Percentiles rank a stretch among this genome's conserved stretches.
phyloP scores from a whole-genome alignment of 2,888 invertebrate genomes.

The Thysanoteuthis rhombus region DNA sequence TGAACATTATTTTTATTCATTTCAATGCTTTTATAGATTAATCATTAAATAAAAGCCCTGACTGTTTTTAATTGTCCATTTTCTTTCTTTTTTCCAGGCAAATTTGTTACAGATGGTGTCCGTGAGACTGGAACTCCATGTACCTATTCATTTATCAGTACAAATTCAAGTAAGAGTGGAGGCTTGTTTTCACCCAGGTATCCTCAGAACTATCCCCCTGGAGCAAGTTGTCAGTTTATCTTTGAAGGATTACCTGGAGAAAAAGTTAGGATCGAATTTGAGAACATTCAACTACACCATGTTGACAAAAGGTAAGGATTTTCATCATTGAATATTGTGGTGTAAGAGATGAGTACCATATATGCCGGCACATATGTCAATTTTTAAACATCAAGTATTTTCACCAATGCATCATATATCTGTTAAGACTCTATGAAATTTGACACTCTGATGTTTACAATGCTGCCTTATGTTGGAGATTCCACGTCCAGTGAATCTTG shows the following conservation, averaged over 20 bases:
- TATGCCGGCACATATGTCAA: no score
- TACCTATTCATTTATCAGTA: conserved; percentile 58
- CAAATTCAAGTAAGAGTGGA: conserved; percentile 52
- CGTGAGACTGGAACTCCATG: conserved; percentile 55
- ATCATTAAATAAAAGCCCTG: no score
- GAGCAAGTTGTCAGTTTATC: conserved; percentile 66
- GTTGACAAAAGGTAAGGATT: conserved; percentile 39
- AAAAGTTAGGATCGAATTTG: conserved; percentile 61
- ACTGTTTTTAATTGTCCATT: no score
- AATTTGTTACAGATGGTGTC: conserved; percentile 56
- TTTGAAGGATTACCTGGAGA: conserved; percentile 65
- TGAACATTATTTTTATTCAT: no score
- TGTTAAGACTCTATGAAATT: no score
- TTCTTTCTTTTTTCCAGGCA: conserved; percentile 46
- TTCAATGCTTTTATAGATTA: no score
- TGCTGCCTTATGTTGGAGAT: no score
- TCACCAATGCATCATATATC: no score
- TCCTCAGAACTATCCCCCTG: conserved; percentile 67
- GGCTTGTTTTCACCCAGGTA: conserved; percentile 64
- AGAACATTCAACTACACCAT: conserved; percentile 61
- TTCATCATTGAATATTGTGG: not conserved
- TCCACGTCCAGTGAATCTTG: no score
- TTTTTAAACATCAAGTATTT: no score
- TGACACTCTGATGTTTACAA: no score
- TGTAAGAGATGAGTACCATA: not conserved